A percentile compares a stretch with the other conserved stretches of the same genome.
phyloP scores from a whole-genome alignment of 2,113 vertebrate genomes.

The Jacana jacana region DNA sequence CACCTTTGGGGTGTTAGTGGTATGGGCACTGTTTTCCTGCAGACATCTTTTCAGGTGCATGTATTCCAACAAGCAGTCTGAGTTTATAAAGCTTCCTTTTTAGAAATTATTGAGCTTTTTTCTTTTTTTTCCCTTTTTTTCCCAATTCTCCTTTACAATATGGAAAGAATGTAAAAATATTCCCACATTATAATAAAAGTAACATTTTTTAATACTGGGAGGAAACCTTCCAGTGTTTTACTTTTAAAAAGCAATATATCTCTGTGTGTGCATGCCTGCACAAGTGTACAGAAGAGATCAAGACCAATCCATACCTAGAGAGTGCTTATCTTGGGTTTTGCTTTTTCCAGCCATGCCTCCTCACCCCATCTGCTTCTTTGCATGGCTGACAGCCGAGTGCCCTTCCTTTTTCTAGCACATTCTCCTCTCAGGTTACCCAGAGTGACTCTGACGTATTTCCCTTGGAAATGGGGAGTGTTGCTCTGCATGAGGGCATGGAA shows the following conservation, averaged over 20 bases:
- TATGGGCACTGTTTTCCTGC: neutral
- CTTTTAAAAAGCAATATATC: neutral
- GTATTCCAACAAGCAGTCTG: neutral
- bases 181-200: neutral
- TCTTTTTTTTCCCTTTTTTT: neutral
- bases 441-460: neutral
- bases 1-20: neutral
- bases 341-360: neutral
- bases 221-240: neutral
- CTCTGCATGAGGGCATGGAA: too few relatives aligned
- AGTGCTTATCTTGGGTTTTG: neutral
- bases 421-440: neutral
- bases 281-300: neutral
- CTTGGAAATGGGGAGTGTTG: too few relatives aligned
- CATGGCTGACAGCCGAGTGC: neutral
- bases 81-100: neutral
- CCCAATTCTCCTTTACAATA: neutral
- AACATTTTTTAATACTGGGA: neutral
- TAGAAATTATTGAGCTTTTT: neutral
- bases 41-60: neutral
- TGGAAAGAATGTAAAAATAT: neutral
- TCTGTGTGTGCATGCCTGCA: too few relatives aligned
- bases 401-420: neutral
- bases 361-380: neutral
- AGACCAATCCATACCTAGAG: neutral